These are phyloP conservation scores for Chionoecetes opilio DNA, from an alignment of 1,140 invertebrate species.

Conservation along the genomic window DNA sequence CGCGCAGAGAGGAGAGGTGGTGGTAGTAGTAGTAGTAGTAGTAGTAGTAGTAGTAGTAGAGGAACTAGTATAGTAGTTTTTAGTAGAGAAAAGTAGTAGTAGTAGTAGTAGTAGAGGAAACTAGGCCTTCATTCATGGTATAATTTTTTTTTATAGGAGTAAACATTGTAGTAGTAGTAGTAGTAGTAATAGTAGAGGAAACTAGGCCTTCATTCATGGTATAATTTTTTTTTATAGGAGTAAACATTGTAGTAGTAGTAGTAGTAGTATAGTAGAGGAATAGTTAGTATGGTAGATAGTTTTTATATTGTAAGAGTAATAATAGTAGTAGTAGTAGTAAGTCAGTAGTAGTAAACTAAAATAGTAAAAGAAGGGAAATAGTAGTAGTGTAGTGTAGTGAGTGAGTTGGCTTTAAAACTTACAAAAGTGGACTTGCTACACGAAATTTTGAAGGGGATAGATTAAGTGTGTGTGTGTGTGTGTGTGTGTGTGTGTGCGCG, in stretches of 20 bases:
- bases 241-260: neutral
- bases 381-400: too few species aligned
- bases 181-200: too few species aligned
- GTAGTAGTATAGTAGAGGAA: too few species aligned
- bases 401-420: too few species aligned
- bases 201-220: too few species aligned
- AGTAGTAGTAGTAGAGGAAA: constrained; percentile 29
- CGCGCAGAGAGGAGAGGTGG: neutral
- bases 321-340: constrained; percentile 22
- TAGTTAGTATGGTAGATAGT: neutral
- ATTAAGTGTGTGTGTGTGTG: constrained; percentile 16
- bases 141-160: too few species aligned
- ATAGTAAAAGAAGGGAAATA: neutral
- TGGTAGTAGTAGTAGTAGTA: constrained; percentile 11
- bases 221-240: too few species aligned
- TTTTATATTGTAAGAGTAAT: neutral
- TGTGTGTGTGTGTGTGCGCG: neutral
- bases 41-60: constrained; percentile 50
- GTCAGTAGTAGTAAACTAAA: constrained; percentile 37
- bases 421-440: too few species aligned
- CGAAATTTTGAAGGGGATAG: neutral
- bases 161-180: too few species aligned
- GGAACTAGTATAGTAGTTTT: constrained; percentile 30
- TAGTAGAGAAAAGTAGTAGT: constrained; percentile 5
- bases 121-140: too few species aligned